Evolutionary conservation across 2,888 invertebrate species (phyloP).

Genomic region (Dicycla oo): DNA sequence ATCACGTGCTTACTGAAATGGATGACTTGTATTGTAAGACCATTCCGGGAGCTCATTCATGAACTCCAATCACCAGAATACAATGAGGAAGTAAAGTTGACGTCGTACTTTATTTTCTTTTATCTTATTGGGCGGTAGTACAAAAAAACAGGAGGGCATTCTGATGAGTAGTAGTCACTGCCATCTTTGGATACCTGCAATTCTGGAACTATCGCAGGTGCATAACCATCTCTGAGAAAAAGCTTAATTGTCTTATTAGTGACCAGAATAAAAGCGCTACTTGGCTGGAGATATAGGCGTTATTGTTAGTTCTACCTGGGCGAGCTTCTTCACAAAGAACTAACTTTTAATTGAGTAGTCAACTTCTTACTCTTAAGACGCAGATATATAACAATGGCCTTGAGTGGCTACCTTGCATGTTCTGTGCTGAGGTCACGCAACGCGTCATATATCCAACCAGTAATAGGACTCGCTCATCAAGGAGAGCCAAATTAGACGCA

Average conservation of each 20-base stretch:
- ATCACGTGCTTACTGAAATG: constrained; percentile 11
- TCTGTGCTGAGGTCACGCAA: too few relatives aligned
- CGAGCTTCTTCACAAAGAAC: not conserved
- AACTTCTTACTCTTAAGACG: constrained; percentile 2
- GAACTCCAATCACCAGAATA: not conserved
- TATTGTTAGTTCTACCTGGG: not conserved
- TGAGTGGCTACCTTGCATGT: too few relatives aligned
- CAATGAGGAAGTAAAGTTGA: too few relatives aligned
- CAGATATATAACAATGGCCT: too few relatives aligned
- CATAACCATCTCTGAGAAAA: too few relatives aligned
- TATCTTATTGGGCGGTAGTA: not conserved
- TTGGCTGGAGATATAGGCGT: not conserved
- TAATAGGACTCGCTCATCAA: too few relatives aligned
- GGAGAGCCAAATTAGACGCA: too few relatives aligned
- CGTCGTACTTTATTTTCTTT: not conserved
- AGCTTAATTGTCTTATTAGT: not conserved
- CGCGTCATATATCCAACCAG: too few relatives aligned
- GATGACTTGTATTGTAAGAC: constrained; percentile 1
- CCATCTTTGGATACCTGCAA: not conserved
- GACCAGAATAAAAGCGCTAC: not conserved
- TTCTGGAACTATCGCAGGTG: not conserved
- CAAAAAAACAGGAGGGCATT: too few relatives aligned
- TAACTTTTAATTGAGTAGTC: constrained; percentile 12
- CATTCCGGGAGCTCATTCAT: not conserved
- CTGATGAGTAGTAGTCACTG: not conserved